A percentile compares a stretch with the other conserved stretches of the same genome.
These are phyloP conservation scores for Nycticryphes semicollaris DNA, from an alignment of 2,113 vertebrate genomes.

Conservation along the genomic window DNA sequence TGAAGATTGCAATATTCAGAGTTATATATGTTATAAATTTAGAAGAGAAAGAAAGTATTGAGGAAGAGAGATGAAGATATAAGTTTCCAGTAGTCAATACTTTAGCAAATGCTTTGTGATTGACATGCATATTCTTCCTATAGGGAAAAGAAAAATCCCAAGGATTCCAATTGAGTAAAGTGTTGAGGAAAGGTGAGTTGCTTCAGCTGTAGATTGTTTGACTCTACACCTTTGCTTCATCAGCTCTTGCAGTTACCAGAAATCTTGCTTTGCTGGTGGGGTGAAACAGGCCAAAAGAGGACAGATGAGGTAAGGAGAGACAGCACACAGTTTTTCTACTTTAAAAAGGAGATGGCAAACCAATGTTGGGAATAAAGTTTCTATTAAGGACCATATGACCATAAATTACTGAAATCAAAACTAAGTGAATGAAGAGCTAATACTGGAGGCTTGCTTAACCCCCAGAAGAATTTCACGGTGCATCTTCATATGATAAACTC, in stretches of 20 bases:
- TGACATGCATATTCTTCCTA: not conserved
- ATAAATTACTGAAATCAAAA: not conserved
- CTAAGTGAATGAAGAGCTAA: not conserved
- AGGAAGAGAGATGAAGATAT: not conserved
- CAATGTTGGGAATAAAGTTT: not conserved
- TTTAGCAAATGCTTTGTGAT: not conserved
- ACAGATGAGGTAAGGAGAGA: not conserved
- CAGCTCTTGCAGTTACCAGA: not conserved
- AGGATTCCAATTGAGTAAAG: not conserved
- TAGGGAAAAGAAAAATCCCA: not conserved
- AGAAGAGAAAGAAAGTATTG: not conserved
- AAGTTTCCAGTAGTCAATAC: not conserved
- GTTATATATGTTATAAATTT: not conserved
- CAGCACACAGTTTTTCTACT: not conserved
- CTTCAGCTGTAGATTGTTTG: not conserved
- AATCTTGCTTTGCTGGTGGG: not conserved
- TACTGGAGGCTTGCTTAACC: not conserved
- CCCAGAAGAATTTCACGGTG: not conserved
- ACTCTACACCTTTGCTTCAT: not conserved
- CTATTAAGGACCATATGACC: not conserved
- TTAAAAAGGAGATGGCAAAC: not conserved
- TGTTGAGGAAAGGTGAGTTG: not conserved
- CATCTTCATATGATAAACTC: not conserved
- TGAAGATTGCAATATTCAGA: not conserved
- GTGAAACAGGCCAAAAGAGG: not conserved